Evolutionary conservation across 2,113 vertebrate genomes (phyloP).

Genomic region (Halichoerus grypus): DNA sequence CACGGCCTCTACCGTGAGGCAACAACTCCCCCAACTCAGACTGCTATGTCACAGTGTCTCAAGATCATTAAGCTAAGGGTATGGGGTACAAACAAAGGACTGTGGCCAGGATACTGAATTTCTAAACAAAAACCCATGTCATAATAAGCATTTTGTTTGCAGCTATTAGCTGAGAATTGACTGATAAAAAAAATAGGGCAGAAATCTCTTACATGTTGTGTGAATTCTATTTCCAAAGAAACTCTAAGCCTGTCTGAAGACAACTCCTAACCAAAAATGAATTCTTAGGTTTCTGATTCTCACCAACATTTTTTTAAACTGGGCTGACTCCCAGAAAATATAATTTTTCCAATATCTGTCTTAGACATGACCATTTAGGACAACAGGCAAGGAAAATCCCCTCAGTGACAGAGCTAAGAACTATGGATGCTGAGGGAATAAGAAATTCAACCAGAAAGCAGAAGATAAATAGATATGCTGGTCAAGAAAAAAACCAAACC

Average conservation of each 20-base stretch:
- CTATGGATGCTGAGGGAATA: neutral
- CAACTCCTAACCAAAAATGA: neutral
- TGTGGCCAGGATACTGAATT: neutral
- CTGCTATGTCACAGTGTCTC: fast-evolving
- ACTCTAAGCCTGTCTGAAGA: neutral
- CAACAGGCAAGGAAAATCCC: neutral
- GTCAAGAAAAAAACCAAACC: neutral
- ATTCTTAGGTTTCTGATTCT: neutral
- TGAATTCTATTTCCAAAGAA: neutral
- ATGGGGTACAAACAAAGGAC: neutral
- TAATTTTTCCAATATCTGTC: neutral
- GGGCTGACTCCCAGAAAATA: neutral
- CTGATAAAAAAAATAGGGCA: neutral
- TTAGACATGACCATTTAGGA: neutral
- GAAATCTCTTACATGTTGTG: neutral
- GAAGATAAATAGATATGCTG: neutral
- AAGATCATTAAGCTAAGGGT: neutral
- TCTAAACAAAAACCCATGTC: neutral
- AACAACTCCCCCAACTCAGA: neutral
- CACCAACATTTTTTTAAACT: neutral
- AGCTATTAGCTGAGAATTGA: neutral
- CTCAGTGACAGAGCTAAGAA: neutral
- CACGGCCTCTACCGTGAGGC: too few species aligned
- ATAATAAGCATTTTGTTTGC: neutral
- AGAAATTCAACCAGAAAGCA: neutral